Evolutionary conservation across 2,888 invertebrate species (phyloP).

Genomic region (Zaprionus obscuricornis): DNA sequence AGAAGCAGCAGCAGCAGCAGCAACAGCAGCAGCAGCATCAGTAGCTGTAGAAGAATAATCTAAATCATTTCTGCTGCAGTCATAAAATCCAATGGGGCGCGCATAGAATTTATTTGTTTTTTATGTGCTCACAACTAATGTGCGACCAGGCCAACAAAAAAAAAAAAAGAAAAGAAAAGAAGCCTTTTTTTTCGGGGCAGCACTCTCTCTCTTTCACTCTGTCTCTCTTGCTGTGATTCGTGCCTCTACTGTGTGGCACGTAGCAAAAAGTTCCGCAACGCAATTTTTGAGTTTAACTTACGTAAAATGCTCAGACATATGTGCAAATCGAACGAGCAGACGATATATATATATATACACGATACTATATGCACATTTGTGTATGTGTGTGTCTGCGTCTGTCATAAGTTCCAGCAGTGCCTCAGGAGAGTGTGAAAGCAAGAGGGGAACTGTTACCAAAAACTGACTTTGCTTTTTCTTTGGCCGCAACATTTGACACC

Average conservation of each 20-base stretch:
- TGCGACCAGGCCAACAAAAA: conserved; percentile 22
- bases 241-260: conserved; percentile 58
- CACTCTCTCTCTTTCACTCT: too few species aligned
- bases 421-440: not conserved
- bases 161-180: conserved; percentile 27
- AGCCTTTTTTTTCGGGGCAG: conserved; percentile 33
- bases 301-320: conserved; percentile 59
- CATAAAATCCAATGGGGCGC: conserved; percentile 76
- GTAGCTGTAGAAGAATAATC: conserved; percentile 3
- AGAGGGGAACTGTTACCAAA: conserved; percentile 3
- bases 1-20: too few species aligned
- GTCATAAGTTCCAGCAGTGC: conserved; percentile 51
- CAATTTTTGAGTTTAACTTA: conserved; percentile 64
- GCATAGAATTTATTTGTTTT: conserved; percentile 74
- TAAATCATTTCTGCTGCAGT: conserved; percentile 78
- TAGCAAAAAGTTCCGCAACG: conserved; percentile 70
- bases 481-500: conserved; percentile 72
- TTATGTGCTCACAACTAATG: conserved; percentile 73
- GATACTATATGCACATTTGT: not conserved
- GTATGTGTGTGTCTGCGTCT: conserved; percentile 24
- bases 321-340: conserved; percentile 58
- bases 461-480: conserved; percentile 66
- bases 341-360: not conserved
- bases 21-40: too few species aligned
- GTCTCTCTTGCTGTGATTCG: too few species aligned